A percentile compares a stretch with the other conserved stretches of the same genome.
Conservation (phyloP, 2,888 invertebrate genomes). For the Gandaritis pyraliata region DNA sequence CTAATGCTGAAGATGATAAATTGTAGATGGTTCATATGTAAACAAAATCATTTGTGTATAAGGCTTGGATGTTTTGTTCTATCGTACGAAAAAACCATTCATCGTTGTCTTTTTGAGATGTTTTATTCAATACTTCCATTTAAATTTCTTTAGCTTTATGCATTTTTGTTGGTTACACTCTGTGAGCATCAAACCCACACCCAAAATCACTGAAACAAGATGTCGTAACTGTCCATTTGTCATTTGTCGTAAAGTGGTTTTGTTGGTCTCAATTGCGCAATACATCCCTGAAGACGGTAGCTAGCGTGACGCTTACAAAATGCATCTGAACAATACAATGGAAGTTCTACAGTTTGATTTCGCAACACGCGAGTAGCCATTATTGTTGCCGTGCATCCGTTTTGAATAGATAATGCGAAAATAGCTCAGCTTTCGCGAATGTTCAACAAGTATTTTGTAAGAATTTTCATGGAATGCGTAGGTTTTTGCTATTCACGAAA, state of each 20-base stretch:
- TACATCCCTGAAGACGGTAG: constrained; percentile 58
- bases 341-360: constrained; percentile 62
- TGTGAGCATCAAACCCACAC: too few relatives aligned
- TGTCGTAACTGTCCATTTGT: constrained; percentile 4
- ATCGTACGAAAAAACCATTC: too few relatives aligned
- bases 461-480: neutral
- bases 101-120: too few relatives aligned
- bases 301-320: constrained; percentile 71
- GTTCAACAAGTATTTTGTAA: neutral
- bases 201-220: neutral
- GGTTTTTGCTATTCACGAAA: neutral
- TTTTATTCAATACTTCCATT: too few relatives aligned
- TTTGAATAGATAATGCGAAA: constrained; percentile 44
- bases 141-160: too few relatives aligned
- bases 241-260: constrained; percentile 13
- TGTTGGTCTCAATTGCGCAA: constrained; percentile 40
- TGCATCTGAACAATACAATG: constrained; percentile 70
- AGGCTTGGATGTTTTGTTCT: too few relatives aligned
- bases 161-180: too few relatives aligned
- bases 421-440: constrained; percentile 29
- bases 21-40: too few relatives aligned
- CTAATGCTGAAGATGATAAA: too few relatives aligned
- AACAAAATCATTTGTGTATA: too few relatives aligned
- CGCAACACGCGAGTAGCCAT: constrained; percentile 50
- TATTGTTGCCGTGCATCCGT: constrained; percentile 53